Conservation (phyloP, 53 echinoderm and acorn worm species). For the Henricia sp. region DNA sequence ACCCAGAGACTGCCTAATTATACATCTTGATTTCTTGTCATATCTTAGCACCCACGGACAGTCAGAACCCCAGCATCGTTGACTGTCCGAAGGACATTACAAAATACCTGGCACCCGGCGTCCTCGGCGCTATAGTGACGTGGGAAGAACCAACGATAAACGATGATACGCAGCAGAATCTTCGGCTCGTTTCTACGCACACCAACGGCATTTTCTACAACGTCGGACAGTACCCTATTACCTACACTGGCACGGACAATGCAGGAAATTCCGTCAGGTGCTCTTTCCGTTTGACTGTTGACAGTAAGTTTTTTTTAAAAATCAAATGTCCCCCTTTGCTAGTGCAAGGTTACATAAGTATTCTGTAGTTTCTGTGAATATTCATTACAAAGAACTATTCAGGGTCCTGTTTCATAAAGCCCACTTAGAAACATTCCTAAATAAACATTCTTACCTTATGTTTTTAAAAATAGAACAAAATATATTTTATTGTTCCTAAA, state of each 20-base stretch:
- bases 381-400: too few relatives aligned
- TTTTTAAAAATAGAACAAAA: too few relatives aligned
- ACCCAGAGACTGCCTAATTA: too few relatives aligned
- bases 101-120: neutral
- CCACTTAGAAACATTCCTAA: too few relatives aligned
- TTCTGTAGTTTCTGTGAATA: too few relatives aligned
- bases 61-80: constrained; percentile 61
- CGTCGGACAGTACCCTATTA: neutral
- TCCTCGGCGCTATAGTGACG: constrained; percentile 1
- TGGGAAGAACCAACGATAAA: constrained; percentile 35
- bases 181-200: constrained; percentile 10
- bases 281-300: constrained; percentile 27
- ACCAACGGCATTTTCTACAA: constrained; percentile 37
- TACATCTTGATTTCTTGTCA: neutral
- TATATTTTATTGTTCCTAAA: too few relatives aligned
- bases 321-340: too few relatives aligned
- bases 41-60: constrained; percentile 21
- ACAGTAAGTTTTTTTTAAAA: constrained; percentile 24
- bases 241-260: constrained; percentile 45
- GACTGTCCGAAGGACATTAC: constrained; percentile 64
- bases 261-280: constrained; percentile 38
- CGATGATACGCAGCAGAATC: constrained; percentile 34
- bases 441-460: too few relatives aligned
- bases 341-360: too few relatives aligned
- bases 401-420: too few relatives aligned